Base-by-base conservation (phyloP, 2,888 invertebrate genomes). In the Coleophora deauratella region DNA sequence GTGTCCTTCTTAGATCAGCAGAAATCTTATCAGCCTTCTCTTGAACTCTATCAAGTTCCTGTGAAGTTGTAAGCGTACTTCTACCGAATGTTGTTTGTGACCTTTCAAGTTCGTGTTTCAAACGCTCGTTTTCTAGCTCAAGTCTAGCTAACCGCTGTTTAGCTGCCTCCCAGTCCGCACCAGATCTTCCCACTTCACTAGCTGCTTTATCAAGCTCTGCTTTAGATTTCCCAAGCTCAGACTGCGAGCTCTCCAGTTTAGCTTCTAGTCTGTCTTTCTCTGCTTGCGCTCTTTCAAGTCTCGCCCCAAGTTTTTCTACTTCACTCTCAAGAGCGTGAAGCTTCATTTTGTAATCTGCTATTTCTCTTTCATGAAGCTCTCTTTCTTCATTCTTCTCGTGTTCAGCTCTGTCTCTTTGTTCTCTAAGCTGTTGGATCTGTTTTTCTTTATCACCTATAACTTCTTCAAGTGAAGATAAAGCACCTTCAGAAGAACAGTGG, bases 371-470 rank as follows among this genome's bases (percentile, higher is more conserved):
- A 68, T 96, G 96, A 12, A 96, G 86, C 62, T 98, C 98, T 50
- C 97, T 89, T 74, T 99, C 98, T 78, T 98, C 98, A 55, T 96
- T 94, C 68, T 97, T 95, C 64, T 99, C 98, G 56, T 96, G 94
- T 78, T 98, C 98, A 33, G 97, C 95, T 56, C 97, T 89, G 65
- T 98, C 98, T 66, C 98, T 89, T 71, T 98, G 98, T 66, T 99
- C 98, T 55, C 95, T 87, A 49, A 98, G 84, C 71, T 97, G 97
- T 55, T 93, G 92, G 87, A 99, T 97, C 86, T 98, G 98, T 72
- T 97, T 97, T 65, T 99, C 98, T 84, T 98, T 98, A 69, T 98
- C 98, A 38, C 93, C 93, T 57, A 98, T 95, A 10, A 96, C 96
- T 84, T 98, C 98, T 86, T 98, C 98, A 33, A 98, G 88, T 50